Percentiles rank a stretch among this genome's conserved stretches.
phyloP scores from a whole-genome alignment of 2,113 vertebrate genomes.

The Nycticorax nycticorax region DNA sequence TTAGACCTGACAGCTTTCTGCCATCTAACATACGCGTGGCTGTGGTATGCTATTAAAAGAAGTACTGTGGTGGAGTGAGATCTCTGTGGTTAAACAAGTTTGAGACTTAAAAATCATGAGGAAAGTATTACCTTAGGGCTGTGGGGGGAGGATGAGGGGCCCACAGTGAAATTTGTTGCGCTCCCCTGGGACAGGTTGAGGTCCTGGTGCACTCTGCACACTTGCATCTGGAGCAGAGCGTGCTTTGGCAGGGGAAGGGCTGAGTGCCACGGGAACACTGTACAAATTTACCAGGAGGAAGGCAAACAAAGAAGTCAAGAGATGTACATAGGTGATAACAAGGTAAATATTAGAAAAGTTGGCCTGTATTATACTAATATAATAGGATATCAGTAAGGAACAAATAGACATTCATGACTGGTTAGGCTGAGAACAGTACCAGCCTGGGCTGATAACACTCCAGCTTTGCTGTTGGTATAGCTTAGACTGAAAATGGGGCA shows the following conservation, averaged over 20 bases:
- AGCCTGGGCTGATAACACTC: constrained; percentile 41
- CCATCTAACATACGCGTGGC: background rate
- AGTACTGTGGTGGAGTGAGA: fast-evolving
- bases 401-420: constrained; percentile 27
- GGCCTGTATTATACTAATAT: constrained; percentile 29
- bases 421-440: background rate
- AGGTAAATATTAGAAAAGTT: constrained; percentile 59
- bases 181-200: background rate
- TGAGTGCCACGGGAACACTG: background rate
- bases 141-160: background rate
- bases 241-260: background rate
- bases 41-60: background rate
- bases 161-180: background rate
- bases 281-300: constrained; percentile 60
- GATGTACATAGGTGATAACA: constrained; percentile 62
- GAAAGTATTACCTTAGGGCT: background rate
- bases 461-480: constrained; percentile 16
- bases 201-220: background rate
- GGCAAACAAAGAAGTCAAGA: constrained; percentile 67
- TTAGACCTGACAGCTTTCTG: background rate
- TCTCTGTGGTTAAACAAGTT: background rate
- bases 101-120: background rate
- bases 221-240: background rate
- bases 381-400: constrained; percentile 35
- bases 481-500: background rate